phyloP scores from a whole-genome alignment of 2,888 invertebrate species.

The Drepanosiphum platanoidis region DNA sequence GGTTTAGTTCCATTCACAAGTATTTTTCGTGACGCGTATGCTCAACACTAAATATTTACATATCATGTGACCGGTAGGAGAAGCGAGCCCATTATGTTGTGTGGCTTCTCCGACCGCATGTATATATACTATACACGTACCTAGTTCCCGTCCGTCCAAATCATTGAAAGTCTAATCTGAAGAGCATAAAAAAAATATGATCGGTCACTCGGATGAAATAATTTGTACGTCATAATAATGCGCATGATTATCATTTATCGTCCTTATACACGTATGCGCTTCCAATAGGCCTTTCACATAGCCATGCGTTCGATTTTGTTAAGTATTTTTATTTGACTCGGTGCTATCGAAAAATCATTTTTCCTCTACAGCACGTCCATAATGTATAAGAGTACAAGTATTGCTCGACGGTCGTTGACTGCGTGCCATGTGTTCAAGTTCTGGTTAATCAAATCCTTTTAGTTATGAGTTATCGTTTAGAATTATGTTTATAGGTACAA shows the following conservation, averaged over 20 bases:
- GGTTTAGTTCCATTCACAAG: not conserved
- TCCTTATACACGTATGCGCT: not conserved
- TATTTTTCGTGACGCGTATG: not conserved
- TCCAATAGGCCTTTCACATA: not conserved
- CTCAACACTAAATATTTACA: not conserved
- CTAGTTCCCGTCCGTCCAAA: not conserved
- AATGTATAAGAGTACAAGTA: not conserved
- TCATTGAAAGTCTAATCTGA: not conserved
- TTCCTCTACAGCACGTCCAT: not conserved
- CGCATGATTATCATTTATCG: not conserved
- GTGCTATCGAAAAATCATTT: not conserved
- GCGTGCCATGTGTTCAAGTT: not conserved
- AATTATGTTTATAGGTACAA: not conserved
- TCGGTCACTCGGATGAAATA: not conserved
- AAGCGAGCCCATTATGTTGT: slow-evolving; percentile 1
- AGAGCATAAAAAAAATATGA: not conserved
- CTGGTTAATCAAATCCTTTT: not conserved
- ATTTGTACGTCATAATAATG: not conserved
- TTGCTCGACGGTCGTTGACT: slow-evolving; percentile 31
- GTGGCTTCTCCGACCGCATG: not conserved
- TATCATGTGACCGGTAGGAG: not conserved
- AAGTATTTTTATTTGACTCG: slow-evolving; percentile 15
- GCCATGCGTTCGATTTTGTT: not conserved
- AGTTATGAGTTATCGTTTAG: not conserved
- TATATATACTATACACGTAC: too few relatives aligned